Conservation (phyloP, 2,113 vertebrate genomes). For the Candoia aspera region DNA sequence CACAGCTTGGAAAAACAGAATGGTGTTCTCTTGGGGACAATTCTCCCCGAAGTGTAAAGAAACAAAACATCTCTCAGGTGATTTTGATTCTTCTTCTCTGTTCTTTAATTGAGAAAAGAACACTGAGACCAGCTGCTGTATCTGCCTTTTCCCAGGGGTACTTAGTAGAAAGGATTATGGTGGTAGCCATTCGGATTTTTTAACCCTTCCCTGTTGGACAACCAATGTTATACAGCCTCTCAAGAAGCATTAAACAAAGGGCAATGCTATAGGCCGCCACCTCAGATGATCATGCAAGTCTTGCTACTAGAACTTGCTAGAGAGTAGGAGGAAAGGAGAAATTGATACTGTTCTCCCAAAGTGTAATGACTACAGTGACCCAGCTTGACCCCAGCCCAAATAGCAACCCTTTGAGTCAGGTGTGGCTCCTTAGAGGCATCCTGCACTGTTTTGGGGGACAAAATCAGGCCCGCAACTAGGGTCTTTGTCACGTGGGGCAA, state of each 20-base stretch:
- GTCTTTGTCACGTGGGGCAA: too few relatives aligned
- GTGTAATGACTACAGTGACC: background rate
- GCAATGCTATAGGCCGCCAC: background rate
- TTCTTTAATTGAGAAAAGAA: background rate
- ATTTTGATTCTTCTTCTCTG: background rate
- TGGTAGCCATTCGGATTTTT: background rate
- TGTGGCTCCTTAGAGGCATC: background rate
- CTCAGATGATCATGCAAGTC: background rate
- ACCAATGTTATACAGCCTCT: background rate
- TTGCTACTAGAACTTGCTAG: background rate
- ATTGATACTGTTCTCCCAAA: background rate
- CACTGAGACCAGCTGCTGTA: background rate
- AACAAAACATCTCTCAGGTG: background rate
- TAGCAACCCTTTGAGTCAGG: background rate
- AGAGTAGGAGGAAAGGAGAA: background rate
- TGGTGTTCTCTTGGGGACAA: background rate
- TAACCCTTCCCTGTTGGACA: background rate
- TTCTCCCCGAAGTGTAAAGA: background rate
- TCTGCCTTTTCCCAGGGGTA: background rate
- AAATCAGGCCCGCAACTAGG: too few relatives aligned
- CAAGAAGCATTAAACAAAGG: background rate
- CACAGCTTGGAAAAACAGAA: background rate
- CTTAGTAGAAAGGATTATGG: background rate
- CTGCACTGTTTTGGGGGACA: background rate
- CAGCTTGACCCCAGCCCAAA: background rate